Evolutionary conservation across 1,140 invertebrate genomes (phyloP), one percentile per base, ranked within the genome.

Genomic region (Diabrotica virgifera): DNA sequence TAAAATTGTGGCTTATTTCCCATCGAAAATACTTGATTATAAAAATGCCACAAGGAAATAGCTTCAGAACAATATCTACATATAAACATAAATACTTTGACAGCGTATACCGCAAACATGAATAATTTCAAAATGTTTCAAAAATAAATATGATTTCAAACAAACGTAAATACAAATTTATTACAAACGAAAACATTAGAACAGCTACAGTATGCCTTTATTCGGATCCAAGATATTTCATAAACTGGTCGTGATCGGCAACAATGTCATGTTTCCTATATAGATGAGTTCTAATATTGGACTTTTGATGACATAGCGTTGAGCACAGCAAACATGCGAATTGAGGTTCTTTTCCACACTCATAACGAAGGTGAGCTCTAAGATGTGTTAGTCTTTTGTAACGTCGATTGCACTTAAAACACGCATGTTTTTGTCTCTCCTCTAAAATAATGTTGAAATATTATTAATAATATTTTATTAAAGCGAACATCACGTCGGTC

Each of bases 361-460:
- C 63, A 14, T 59, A 59, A 36, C 58, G 40, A 11, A 59, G 9
- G 36, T 65, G 63, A 13, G 35, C 52, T n/a, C 13, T 83, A 10
- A 86, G 75, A 10, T 84, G 85, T 12, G 11, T 55, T n/a, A n/a
- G 12, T 46, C 62, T 57, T 57, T 63, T 63, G 46, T 63, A 63
- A 7, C 52, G 13, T 10, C 62, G 52, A 9, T 51, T 51, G 46
- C 62, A 63, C 12, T 57, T 14, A 35, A 40, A 7, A 46, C 62
- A 63, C 8, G 7, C 14, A 13, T 57, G 38, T 38, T 40, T 46
- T 24, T 46, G 38, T 12, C 14, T 12, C 13, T 10, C n/a, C 24
- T 53, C 59, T 62, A 12, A 62, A 62, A 62, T 59, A 50, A 50
- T 7, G 11, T 24, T 24, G 13, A 14, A 36, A 11, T 12, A 53